Evolutionary conservation across 2,888 invertebrate genomes (phyloP), one percentile per base, ranked within the genome.

Genomic region (Cacoxenus indagator): DNA sequence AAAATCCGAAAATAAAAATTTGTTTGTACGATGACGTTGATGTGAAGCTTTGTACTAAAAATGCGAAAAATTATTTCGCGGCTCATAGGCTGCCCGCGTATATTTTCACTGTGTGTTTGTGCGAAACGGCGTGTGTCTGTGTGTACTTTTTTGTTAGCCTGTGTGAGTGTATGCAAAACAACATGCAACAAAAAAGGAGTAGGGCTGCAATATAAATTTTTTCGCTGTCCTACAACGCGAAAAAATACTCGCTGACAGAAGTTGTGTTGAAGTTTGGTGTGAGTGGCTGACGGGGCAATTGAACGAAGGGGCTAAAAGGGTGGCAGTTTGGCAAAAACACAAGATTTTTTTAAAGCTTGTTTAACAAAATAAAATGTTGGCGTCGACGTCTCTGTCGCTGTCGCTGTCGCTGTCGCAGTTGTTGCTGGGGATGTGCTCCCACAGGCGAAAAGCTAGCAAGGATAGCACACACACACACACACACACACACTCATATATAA

Each of bases 31-130:
- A 85, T 84, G 81, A 85, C 85, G 85, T 85, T 85, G 85, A 85
- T 85, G 85, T 85, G 84, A 85, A 85, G 85, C 83, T 85, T 85
- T 85, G 85, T 85, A 85, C 85, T 85, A 85, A 83, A 85, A 83
- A 85, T 84, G 81, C 82, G 85, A 85, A 85, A 85, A 85, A 85
- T 84, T 83, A 82, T 81, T 84, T 85, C 78, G 85, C 83, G 74
- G 83, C 81, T 82, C 80, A 81, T 85, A 82, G 81, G 81, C 81
- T 81, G 82, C 78, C 78, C 81, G 81, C 61, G 67, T 59, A 73
- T 55, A 51, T 55, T 55, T 55, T 51, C 14, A 55, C 19, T 55
- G 24, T 55, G 11, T 55, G 11, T 26, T 8, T 55, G 55, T 55
- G 14, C 26, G 55, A 75, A 73, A 73, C 75, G 77, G 74, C 11